A percentile compares a stretch with the other conserved stretches of the same genome.
Conservation (phyloP, 2,797 vertebrate genomes). For the Onychomys torridus region DNA sequence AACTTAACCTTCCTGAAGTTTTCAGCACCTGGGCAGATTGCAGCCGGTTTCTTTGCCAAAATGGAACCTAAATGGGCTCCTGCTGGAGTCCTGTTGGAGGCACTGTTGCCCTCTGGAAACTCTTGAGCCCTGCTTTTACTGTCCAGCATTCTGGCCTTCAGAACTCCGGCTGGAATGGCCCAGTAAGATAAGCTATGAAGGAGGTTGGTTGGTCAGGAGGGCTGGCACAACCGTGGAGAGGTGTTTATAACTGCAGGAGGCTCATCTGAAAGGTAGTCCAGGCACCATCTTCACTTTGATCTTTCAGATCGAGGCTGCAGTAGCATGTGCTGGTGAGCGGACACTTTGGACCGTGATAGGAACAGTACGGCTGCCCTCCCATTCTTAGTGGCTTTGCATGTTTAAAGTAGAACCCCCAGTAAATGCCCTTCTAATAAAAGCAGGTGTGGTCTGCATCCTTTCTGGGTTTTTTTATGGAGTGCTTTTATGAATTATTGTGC, state of each 20-base stretch:
- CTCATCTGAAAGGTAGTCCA: neutral
- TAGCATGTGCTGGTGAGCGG: neutral
- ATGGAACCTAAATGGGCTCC: too few species aligned
- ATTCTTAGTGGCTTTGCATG: neutral
- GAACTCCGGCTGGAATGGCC: neutral
- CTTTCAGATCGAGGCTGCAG: neutral
- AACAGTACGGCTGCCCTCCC: neutral
- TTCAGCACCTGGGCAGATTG: neutral
- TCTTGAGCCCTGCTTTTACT: neutral
- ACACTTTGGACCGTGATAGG: neutral
- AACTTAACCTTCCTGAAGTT: neutral
- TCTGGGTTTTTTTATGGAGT: neutral
- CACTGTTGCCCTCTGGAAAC: neutral
- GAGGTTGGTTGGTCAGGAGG: neutral
- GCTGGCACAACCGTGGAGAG: neutral
- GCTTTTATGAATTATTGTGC: neutral
- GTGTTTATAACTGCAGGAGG: neutral
- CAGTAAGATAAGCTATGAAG: neutral
- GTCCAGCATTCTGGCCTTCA: neutral
- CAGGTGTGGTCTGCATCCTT: neutral
- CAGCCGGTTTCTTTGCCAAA: neutral
- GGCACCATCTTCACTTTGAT: neutral
- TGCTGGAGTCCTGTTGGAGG: neutral
- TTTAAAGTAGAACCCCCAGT: neutral
- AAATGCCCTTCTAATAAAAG: slow-evolving; percentile 42